Evolutionary conservation across 2,113 vertebrate species (phyloP).

Genomic region (Hassar affinis): DNA sequence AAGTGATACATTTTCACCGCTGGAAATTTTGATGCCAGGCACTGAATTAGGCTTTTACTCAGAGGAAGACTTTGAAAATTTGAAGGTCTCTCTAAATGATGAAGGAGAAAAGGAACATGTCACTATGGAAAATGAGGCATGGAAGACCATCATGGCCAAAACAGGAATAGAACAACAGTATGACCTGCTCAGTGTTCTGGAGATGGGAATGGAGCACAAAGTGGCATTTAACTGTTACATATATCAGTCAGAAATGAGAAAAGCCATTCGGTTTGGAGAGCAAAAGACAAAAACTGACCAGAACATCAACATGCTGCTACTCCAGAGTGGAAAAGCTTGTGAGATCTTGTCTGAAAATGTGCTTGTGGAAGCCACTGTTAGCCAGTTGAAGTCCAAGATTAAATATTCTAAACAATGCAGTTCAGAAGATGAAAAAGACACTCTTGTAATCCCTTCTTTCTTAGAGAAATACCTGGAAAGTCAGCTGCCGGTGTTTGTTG

Average conservation of each 20-base stretch:
- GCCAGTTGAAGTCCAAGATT: not conserved
- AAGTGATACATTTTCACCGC: slow-evolving; percentile 8
- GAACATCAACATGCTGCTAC: slow-evolving; percentile 40
- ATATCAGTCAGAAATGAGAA: slow-evolving; percentile 19
- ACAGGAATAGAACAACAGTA: slow-evolving; percentile 41
- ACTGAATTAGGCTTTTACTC: slow-evolving; percentile 42
- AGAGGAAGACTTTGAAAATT: slow-evolving; percentile 33
- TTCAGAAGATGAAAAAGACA: not conserved
- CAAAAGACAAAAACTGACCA: slow-evolving; percentile 14
- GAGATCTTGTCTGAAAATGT: slow-evolving; percentile 39
- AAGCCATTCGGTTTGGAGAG: slow-evolving; percentile 14
- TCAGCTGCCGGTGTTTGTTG: slow-evolving; percentile 42
- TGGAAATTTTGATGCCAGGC: slow-evolving; percentile 32
- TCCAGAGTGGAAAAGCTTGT: slow-evolving; percentile 45
- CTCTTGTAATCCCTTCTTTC: slow-evolving; percentile 42
- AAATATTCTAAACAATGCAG: not conserved
- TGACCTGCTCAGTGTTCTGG: slow-evolving; percentile 41
- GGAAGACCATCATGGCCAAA: slow-evolving; percentile 36
- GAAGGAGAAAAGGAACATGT: not conserved
- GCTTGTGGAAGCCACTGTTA: slow-evolving; percentile 35
- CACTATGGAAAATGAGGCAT: not conserved
- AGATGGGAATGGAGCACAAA: slow-evolving; percentile 12
- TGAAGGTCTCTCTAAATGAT: not conserved
- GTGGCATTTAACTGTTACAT: slow-evolving; percentile 43
- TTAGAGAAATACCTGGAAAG: slow-evolving; percentile 38